phyloP scores from a whole-genome alignment of 2,113 vertebrate genomes.

The Haemorhous mexicanus region DNA sequence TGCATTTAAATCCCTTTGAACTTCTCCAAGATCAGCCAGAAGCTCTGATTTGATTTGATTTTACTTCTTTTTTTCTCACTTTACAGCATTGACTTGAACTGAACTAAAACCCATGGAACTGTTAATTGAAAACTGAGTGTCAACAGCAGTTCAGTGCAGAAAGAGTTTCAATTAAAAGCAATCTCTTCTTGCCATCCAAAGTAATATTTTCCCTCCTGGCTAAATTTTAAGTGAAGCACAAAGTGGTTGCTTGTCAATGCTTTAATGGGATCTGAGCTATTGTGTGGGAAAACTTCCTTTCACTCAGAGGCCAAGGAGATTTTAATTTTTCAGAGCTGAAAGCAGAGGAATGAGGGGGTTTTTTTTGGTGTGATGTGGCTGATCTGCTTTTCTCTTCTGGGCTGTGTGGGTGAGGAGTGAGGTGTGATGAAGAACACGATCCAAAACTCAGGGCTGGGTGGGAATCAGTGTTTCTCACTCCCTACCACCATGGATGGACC shows the following conservation, averaged over 20 bases:
- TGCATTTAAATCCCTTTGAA: background rate
- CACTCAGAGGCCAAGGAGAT: background rate
- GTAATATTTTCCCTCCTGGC: slow-evolving; percentile 47
- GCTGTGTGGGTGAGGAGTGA: background rate
- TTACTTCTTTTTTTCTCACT: background rate
- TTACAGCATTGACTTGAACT: background rate
- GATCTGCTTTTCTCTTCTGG: background rate
- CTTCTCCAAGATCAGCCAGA: background rate
- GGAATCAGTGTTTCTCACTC: background rate
- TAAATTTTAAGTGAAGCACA: slow-evolving; percentile 52
- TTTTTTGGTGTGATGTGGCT: background rate
- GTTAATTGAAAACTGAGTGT: slow-evolving; percentile 44
- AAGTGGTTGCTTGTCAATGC: slow-evolving; percentile 44
- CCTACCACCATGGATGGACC: background rate
- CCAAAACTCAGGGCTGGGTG: background rate
- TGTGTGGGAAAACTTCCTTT: slow-evolving; percentile 49
- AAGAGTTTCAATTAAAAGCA: slow-evolving; percentile 41
- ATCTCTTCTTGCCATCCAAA: slow-evolving; percentile 4
- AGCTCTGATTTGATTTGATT: background rate
- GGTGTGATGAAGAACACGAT: background rate
- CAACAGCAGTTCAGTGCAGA: background rate
- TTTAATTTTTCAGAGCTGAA: background rate
- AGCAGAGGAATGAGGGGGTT: background rate
- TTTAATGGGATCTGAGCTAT: slow-evolving; percentile 39
- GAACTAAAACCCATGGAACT: slow-evolving; percentile 21